These are phyloP conservation scores for Cordylochernes scorpioides DNA, from an alignment of 2,888 invertebrate species.

Conservation along the genomic window DNA sequence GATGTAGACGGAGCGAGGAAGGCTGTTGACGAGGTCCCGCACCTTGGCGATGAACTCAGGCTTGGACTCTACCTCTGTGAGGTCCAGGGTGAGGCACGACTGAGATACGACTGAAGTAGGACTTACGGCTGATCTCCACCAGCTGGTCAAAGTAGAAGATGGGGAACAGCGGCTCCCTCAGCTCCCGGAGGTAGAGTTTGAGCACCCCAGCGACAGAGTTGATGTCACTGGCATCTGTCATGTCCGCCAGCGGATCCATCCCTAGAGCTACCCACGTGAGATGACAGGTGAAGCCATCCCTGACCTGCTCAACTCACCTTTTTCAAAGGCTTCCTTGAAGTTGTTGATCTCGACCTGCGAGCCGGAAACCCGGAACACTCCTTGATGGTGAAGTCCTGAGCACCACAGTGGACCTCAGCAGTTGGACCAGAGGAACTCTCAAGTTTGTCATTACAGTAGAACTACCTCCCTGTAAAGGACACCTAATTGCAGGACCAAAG, in stretches of 20 bases:
- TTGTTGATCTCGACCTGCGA: constrained; percentile 76
- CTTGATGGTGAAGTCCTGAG: constrained; percentile 63
- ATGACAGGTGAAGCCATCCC: no score
- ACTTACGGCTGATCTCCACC: constrained; percentile 48
- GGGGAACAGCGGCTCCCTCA: constrained; percentile 70
- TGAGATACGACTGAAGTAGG: constrained; percentile 2
- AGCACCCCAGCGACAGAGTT: constrained; percentile 84
- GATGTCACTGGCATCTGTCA: constrained; percentile 69
- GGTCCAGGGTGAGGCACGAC: neutral
- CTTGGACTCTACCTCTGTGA: constrained; percentile 25
- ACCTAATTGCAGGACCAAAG: no score
- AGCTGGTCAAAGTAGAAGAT: constrained; percentile 67
- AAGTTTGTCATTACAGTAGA: no score
- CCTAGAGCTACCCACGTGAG: no score
- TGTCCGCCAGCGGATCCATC: constrained; percentile 65
- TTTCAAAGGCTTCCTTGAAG: constrained; percentile 68
- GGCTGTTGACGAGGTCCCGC: constrained; percentile 44
- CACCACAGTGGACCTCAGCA: constrained; percentile 6
- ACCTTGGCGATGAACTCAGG: constrained; percentile 43
- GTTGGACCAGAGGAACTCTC: no score
- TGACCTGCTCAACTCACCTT: constrained; percentile 31
- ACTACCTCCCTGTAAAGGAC: no score
- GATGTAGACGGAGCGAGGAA: constrained; percentile 53
- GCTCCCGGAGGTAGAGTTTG: constrained; percentile 69
- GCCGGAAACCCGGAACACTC: constrained; percentile 77